Evolutionary conservation across 2,888 invertebrate species (phyloP), one percentile per base, ranked within the genome.

Genomic region (Pterobdella sp.): DNA sequence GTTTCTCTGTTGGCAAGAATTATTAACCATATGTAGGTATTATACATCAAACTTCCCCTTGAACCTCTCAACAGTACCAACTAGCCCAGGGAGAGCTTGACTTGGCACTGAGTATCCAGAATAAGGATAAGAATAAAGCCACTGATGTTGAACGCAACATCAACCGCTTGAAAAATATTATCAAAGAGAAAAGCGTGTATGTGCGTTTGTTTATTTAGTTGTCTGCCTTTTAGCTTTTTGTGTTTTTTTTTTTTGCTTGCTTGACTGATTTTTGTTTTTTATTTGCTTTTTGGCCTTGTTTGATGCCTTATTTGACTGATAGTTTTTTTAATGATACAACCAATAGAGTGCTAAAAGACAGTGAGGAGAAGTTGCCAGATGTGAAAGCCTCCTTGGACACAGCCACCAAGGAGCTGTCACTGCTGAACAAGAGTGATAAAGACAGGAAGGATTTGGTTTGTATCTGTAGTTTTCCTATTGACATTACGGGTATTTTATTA

Each of bases 61-160:
- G 52, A 22, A 14, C 22, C 14, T 29, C 3, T 31, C 66, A 66
- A 72, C 78, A 85, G 84, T 81, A 83, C 77, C 86, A 87, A 76
- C 82, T 89, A 60, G 89, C 91, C 0, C 89, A 92, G 80, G 90
- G 91, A 0, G 90, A 93, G 81, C 84, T 94, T 18, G 90, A 91
- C 81, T 86, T 93, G 68, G 91, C 90, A 76, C 82, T 90, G 80
- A 86, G 88, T 83, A 86, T 87, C 75, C 87, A 89, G 83, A 78
- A 87, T 75, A 87, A 86, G 18, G 90, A 90, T 80, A 86, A 86
- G n/a, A 85, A 85, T 22, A 89, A 89, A 78, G 81, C 91, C 63
- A 85, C 88, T 68, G 87, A 88, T 64, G 82, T 90, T 56, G 85
- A 80, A 70, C 78, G 78, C n/a, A 82, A 82, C 73, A 77, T 83